These are phyloP conservation scores for Cotesia chilonis DNA, from an alignment of 1,140 invertebrate genomes.

Conservation along the genomic window DNA sequence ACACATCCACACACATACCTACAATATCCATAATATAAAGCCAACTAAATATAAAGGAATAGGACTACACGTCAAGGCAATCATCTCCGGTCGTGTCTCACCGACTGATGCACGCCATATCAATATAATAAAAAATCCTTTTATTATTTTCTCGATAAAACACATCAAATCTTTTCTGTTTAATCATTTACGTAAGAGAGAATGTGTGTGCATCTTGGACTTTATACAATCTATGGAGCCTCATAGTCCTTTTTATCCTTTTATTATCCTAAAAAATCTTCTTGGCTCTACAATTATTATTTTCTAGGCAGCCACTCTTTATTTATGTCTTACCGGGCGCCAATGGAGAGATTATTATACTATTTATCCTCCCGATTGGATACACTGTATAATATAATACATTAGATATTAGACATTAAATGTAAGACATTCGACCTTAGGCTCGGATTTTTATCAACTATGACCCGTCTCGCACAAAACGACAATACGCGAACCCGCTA, in stretches of 20 bases:
- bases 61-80: slow-evolving; percentile 33
- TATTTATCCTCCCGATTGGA: too few species aligned
- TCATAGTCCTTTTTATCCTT: too few species aligned
- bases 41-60: too few species aligned
- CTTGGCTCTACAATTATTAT: not conserved
- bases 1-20: not conserved
- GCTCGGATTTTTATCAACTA: slow-evolving; percentile 22
- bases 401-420: too few species aligned
- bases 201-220: slow-evolving; percentile 6
- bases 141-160: not conserved
- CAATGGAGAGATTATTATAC: slow-evolving; percentile 46
- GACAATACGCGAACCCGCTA: slow-evolving; percentile 49
- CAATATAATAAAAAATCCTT: slow-evolving; percentile 29
- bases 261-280: too few species aligned
- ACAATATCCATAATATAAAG: too few species aligned
- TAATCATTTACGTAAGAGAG: slow-evolving; percentile 38
- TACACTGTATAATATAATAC: too few species aligned
- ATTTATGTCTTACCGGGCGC: not conserved
- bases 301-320: not conserved
- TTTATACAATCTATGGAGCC: too few species aligned
- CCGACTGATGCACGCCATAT: slow-evolving; percentile 32
- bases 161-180: slow-evolving; percentile 8
- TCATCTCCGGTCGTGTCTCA: slow-evolving; percentile 31
- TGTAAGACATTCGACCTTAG: too few species aligned
- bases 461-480: slow-evolving; percentile 39